Percentiles rank a stretch among this genome's conserved stretches.
Conservation (phyloP, 2,113 vertebrate genomes). For the Microcebus griseorufus region DNA sequence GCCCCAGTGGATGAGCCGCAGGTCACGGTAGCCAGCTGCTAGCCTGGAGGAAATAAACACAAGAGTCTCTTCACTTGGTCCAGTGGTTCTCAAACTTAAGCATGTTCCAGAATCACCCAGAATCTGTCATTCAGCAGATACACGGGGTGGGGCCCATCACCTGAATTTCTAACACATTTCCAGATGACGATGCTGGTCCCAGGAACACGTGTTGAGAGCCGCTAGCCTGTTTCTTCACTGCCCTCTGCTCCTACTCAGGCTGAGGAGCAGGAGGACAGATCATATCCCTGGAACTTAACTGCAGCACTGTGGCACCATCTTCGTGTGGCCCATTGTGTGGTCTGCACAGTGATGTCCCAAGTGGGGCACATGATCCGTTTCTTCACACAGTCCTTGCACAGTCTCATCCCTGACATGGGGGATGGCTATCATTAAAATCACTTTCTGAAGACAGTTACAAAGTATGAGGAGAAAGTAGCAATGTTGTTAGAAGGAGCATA, state of each 20-base stretch:
- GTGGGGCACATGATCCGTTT: not conserved
- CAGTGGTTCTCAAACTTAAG: not conserved
- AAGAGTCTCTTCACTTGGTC: not conserved
- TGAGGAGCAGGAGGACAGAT: not conserved
- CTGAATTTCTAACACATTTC: not conserved
- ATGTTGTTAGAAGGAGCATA: not conserved
- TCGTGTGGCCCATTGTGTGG: fast-evolving
- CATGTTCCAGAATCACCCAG: not conserved
- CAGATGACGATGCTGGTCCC: not conserved
- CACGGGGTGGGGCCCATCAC: not conserved
- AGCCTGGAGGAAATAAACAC: not conserved
- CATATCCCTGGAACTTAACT: not conserved
- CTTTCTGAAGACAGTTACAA: not conserved
- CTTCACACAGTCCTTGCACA: not conserved
- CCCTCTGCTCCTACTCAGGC: not conserved
- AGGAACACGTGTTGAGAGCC: not conserved
- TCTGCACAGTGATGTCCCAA: not conserved
- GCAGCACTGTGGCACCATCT: not conserved
- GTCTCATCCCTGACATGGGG: not conserved
- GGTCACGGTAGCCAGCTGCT: not conserved
- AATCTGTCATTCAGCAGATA: not conserved
- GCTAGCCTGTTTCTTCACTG: not conserved
- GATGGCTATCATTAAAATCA: not conserved
- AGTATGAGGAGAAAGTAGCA: not conserved
- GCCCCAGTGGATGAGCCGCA: not conserved